Conservation (phyloP, 2,113 vertebrate species). For the Albula glossodonta region DNA sequence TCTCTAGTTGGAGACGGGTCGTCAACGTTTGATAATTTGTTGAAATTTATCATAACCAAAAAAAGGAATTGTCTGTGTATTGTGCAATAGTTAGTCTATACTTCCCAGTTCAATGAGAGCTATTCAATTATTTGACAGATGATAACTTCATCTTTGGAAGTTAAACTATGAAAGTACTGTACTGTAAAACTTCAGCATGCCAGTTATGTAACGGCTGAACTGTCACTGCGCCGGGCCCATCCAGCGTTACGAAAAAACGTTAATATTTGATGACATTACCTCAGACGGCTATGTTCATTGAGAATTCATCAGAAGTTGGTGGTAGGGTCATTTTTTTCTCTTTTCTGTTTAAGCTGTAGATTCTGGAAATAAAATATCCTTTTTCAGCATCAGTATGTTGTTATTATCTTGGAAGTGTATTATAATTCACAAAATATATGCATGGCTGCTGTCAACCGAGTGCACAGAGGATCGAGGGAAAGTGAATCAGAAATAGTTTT, state of each 20-base stretch:
- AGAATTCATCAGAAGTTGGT: not conserved
- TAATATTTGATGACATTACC: not conserved
- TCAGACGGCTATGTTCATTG: not conserved
- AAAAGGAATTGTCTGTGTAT: no score
- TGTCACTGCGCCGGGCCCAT: not conserved
- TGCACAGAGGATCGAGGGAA: not conserved
- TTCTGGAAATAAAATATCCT: not conserved
- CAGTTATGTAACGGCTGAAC: not conserved
- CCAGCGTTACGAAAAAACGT: not conserved
- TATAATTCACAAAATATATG: not conserved
- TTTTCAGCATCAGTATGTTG: no score
- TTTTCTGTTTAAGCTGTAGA: not conserved
- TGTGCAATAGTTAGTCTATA: no score
- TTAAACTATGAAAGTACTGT: not conserved
- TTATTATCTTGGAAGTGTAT: no score
- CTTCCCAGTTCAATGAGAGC: no score
- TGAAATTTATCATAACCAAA: no score
- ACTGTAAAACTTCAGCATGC: not conserved
- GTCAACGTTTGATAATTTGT: no score
- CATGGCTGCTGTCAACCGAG: not conserved
- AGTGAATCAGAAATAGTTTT: not conserved
- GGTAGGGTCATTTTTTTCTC: not conserved
- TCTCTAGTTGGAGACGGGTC: no score
- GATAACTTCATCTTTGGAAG: no score
- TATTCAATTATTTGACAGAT: no score